Evolutionary conservation across 2,888 invertebrate genomes (phyloP).

Genomic region (Archips crataeganus): DNA sequence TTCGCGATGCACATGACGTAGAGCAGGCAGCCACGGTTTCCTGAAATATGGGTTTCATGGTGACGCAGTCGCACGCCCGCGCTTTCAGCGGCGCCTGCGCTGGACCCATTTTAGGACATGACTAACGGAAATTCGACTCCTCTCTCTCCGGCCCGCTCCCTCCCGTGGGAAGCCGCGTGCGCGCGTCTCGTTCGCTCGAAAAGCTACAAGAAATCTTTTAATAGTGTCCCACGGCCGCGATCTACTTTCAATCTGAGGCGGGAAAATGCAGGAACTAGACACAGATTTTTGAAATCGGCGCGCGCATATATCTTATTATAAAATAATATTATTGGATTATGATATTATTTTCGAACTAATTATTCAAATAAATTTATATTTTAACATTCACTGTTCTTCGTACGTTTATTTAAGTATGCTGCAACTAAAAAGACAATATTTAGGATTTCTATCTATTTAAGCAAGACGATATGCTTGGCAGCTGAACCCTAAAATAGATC

Average conservation of each 20-base stretch:
- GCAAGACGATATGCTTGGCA: slow-evolving; percentile 31
- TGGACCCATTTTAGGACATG: slow-evolving; percentile 91
- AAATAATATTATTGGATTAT: background rate
- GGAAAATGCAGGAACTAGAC: slow-evolving; percentile 73
- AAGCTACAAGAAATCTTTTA: slow-evolving; percentile 86
- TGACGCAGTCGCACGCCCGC: slow-evolving; percentile 84
- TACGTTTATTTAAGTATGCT: background rate
- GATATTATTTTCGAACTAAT: slow-evolving; percentile 14
- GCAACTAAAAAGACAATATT: background rate
- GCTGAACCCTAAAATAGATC: slow-evolving; percentile 65
- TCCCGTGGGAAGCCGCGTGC: slow-evolving; percentile 75
- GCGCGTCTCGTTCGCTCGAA: slow-evolving; percentile 80
- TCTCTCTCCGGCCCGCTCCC: slow-evolving; percentile 81
- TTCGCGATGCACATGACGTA: slow-evolving; percentile 70
- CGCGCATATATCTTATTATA: slow-evolving; percentile 46
- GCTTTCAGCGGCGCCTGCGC: slow-evolving; percentile 86
- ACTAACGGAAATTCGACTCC: slow-evolving; percentile 89
- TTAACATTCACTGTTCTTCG: background rate
- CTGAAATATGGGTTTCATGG: slow-evolving; percentile 83
- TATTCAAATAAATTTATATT: slow-evolving; percentile 2
- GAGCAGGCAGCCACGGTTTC: slow-evolving; percentile 68
- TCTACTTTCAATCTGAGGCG: slow-evolving; percentile 84
- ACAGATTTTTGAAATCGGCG: slow-evolving; percentile 63
- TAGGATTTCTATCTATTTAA: slow-evolving; percentile 19
- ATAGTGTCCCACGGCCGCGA: slow-evolving; percentile 87